Conservation (phyloP, 1,140 invertebrate species). For the Apis mellifera region Amel_HAv3.1 CM009945.2:3472001-3472500, state of each 20-base stretch:
- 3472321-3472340: background rate
- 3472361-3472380: constrained; percentile 77
- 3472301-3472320: background rate
- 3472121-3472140: background rate
- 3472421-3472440: background rate
- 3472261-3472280: constrained; percentile 59
- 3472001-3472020: accelerated
- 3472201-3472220: constrained; percentile 53
- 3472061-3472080: background rate
- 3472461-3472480: background rate
- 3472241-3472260: constrained; percentile 51
- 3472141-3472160: background rate
- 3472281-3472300: constrained; percentile 37
- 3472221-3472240: constrained; percentile 15
- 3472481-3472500: too few relatives aligned
- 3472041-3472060: background rate
- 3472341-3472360: constrained; percentile 51
- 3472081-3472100: background rate
- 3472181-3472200: background rate
- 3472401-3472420: too few relatives aligned
- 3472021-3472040: too few relatives aligned
- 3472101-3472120: background rate
- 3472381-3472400: constrained; percentile 74
- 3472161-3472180: background rate
- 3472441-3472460: background rate